Evolutionary conservation across 30 jellyfish, hydroid and myxozoan species (phyloP), one percentile per base, ranked within the genome.

Genomic region (Nemopilema nomurai): DNA sequence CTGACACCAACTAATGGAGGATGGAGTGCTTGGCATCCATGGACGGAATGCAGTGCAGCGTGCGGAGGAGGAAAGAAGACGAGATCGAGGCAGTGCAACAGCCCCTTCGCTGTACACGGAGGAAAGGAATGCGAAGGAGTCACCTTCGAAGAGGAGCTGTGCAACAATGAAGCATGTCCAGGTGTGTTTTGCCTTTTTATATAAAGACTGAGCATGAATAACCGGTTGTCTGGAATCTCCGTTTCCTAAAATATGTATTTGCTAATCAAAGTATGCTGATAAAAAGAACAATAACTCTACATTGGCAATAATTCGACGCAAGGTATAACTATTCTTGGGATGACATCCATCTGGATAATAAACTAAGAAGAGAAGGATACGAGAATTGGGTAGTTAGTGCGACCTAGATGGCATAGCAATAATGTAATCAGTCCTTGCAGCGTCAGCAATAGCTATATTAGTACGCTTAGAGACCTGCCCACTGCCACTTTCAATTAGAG

Each of bases 61-160:
- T 86, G 95, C 80, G 73, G 62, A 16, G 89, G 95, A 1, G 95
- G 95, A 0, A 68, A 7, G 20, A 65, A 79, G 32, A 71, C 27
- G 49, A 63, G 95, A 28, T 74, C 89, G 21, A 82, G 95, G 28
- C 77, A 75, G 31, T 86, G 95, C 76, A 85, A 86, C 49, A 26
- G 85, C 9, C 95, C 95, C 6, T 64, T 50, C 30, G 85, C 95
- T 23, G 79, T 79, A 62, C 95, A 86, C 49, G 95, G 95, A n/a
- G 95, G 95, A 21, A 52, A 8, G 4, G 79, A 41, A 8, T 86
- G 95, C 30, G 62, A 49, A 0, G 95, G 87, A 30, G 68, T 18
- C 18, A 32, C 72, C 18, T 26, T 16, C 8, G 85, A 30, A 66
- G 85, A 67, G 32, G 85, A 67, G 30, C 79, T 50, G 33, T 86